Evolutionary conservation across 2,113 vertebrate species (phyloP), one percentile per base, ranked within the genome.

Genomic region (Ceratotherium simum): DNA sequence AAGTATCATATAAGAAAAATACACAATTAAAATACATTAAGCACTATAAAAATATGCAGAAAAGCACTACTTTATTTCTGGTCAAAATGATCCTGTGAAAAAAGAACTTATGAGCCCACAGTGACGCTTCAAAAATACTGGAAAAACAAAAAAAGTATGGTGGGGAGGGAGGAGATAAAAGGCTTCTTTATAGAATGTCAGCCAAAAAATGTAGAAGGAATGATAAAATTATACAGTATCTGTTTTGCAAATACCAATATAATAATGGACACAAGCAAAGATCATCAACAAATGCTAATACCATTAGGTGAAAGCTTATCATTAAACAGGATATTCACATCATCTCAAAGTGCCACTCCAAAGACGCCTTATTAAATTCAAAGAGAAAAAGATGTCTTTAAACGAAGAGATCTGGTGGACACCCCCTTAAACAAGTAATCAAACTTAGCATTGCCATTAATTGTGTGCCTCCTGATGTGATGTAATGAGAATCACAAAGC

Each of bases 1-100:
- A 97, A 85, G 78, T 91, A 70, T 65, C 58, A 75, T 51, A n/a
- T 46, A 39, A 64, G 78, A 90, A 95, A 97, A 65, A 80, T 13
- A 72, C 5, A 29, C 80, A 72, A 60, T 27, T 87, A 88, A 65
- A n/a, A 83, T 39, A 33, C 48, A 42, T 42, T 82, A 48, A 73
- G 33, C 39, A 65, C 27, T 79, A n/a, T 76, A 58, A 67, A 51
- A 86, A 48, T 54, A 82, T 48, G 58, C 18, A 85, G 21, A 92
- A 90, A 94, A 94, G 23, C 70, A 80, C 25, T 46, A 46, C 8
- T 87, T 94, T 87, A 86, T 48, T 82, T 96, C 33, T 73, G 4
- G 64, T 80, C 76, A 92, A 75, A 96, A 79, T 64, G 42, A 85
- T 85, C 51, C n/a, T 83, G 23, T 91, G 17, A 73, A 65, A 88